These are phyloP conservation scores for Polylopha cassiicola DNA, from an alignment of 2,888 invertebrate species.

Conservation along the genomic window DNA sequence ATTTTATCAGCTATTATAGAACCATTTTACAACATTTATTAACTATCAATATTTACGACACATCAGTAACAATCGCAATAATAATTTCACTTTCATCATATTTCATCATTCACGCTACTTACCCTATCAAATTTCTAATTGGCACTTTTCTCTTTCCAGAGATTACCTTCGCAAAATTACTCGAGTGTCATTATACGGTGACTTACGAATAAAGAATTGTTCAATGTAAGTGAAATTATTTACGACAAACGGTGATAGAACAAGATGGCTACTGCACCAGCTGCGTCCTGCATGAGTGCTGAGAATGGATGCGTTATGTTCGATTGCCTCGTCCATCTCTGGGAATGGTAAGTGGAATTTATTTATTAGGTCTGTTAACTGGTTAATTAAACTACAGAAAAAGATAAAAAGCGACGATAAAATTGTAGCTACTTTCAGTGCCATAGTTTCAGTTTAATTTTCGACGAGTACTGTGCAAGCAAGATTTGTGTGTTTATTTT, in stretches of 20 bases:
- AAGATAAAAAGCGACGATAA: no score
- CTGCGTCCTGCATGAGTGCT: conserved; percentile 63
- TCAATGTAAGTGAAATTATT: conserved; percentile 41
- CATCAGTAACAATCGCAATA: conserved; percentile 21
- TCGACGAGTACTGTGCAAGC: no score
- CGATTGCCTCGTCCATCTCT: conserved; percentile 66
- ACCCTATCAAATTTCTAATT: conserved; percentile 45
- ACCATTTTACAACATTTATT: neutral
- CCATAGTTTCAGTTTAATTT: no score
- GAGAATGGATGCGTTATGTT: conserved; percentile 72
- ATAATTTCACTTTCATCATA: conserved; percentile 53
- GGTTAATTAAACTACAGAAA: neutral
- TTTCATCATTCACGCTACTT: conserved; percentile 29
- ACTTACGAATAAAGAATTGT: conserved; percentile 22
- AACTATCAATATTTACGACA: neutral
- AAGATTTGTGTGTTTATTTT: conserved; percentile 3
- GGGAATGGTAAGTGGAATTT: conserved; percentile 64
- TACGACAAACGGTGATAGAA: conserved; percentile 32
- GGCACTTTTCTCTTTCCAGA: conserved; percentile 62
- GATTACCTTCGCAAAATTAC: conserved; percentile 41
- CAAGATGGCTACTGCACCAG: conserved; percentile 57
- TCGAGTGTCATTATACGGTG: conserved; percentile 27
- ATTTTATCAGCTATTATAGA: neutral
- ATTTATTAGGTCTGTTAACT: conserved; percentile 8
- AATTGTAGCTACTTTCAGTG: no score